phyloP scores from a whole-genome alignment of 2,113 vertebrate species.

The Nematolebias whitei region DNA sequence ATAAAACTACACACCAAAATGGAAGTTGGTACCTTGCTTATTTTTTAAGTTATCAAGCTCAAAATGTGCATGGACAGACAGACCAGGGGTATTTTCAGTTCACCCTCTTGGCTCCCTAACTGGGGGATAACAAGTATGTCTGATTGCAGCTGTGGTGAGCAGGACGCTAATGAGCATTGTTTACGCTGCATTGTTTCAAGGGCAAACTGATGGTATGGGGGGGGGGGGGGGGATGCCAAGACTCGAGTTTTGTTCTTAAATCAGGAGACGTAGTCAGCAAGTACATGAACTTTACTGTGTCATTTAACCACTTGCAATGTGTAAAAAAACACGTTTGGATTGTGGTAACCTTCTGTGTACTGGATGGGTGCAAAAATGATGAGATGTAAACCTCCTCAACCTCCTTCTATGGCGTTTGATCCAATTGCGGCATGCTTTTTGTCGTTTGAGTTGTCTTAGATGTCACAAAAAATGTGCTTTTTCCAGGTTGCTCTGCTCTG shows the following conservation, averaged over 20 bases:
- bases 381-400: neutral
- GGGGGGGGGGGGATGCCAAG: conserved; percentile 11
- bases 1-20: too few relatives aligned
- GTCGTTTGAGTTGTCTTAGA: neutral
- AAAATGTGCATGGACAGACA: too few relatives aligned
- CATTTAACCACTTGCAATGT: neutral
- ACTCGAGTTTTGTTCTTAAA: too few relatives aligned
- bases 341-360: neutral
- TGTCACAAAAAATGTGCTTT: neutral
- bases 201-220: conserved; percentile 11
- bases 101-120: too few relatives aligned
- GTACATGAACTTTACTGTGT: too few relatives aligned
- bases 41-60: too few relatives aligned
- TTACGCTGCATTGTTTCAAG: conserved; percentile 32
- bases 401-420: too few relatives aligned
- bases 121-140: too few relatives aligned
- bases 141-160: conserved; percentile 38
- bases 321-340: neutral
- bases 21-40: too few relatives aligned
- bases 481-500: neutral
- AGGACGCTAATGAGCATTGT: conserved; percentile 27
- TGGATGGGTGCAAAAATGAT: neutral
- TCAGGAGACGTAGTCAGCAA: too few relatives aligned
- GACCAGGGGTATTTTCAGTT: too few relatives aligned
- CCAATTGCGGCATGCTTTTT: neutral